Conservation (phyloP, 2,888 invertebrate species). For the Melanchra persicariae region DNA sequence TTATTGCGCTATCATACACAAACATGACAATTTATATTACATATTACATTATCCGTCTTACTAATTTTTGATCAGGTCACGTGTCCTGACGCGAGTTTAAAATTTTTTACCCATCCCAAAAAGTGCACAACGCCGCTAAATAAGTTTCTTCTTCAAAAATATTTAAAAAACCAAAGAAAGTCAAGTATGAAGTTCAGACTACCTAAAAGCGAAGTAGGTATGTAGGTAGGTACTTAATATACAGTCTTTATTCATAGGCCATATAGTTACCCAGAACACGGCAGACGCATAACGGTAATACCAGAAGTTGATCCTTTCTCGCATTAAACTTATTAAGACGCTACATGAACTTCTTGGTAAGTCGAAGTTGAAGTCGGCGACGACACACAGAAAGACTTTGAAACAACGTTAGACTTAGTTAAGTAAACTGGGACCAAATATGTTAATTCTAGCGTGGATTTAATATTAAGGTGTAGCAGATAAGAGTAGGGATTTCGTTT, state of each 20-base stretch:
- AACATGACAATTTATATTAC: too few relatives aligned
- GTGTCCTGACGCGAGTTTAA: too few relatives aligned
- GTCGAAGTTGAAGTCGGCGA: conserved; percentile 14
- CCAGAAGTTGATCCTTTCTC: conserved; percentile 23
- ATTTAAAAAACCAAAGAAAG: neutral
- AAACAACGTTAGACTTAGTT: conserved; percentile 20
- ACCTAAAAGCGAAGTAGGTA: neutral
- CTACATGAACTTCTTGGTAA: conserved; percentile 30
- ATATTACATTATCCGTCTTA: too few relatives aligned
- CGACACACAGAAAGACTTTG: conserved; percentile 37
- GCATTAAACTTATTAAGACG: conserved; percentile 41
- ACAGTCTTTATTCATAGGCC: conserved; percentile 11
- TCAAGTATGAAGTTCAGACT: neutral
- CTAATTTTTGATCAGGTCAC: too few relatives aligned
- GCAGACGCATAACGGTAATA: conserved; percentile 17
- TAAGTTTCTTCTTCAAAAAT: too few relatives aligned
- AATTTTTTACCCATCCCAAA: too few relatives aligned
- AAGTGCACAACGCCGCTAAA: too few relatives aligned
- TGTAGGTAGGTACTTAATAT: neutral
- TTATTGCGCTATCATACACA: too few relatives aligned
- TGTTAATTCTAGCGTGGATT: too few relatives aligned
- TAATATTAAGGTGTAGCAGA: too few relatives aligned
- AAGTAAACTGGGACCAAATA: conserved; percentile 17
- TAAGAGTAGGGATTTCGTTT: too few relatives aligned
- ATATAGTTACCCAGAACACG: neutral